Conservation (phyloP, 2,797 vertebrate species). For the Enteromius anoplus region DNA sequence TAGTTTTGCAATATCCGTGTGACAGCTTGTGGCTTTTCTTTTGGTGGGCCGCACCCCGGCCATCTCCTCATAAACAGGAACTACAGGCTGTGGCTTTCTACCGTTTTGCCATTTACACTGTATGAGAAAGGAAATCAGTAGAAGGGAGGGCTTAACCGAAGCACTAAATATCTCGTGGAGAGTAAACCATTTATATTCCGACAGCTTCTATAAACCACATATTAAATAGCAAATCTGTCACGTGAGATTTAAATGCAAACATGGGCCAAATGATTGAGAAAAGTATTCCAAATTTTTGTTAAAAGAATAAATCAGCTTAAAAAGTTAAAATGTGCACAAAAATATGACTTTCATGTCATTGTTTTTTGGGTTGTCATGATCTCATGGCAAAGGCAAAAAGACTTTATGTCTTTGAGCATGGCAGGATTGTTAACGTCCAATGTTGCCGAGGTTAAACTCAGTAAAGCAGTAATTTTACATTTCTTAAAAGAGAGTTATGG, state of each 20-base stretch:
- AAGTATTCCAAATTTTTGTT: not conserved
- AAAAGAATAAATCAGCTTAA: too few relatives aligned
- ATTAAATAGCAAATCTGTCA: not conserved
- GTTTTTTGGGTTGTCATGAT: too few relatives aligned
- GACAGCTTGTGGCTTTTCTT: conserved; percentile 24
- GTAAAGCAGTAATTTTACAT: too few relatives aligned
- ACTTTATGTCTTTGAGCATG: too few relatives aligned
- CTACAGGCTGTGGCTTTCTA: conserved; percentile 42
- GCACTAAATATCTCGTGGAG: not conserved
- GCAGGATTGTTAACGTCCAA: too few relatives aligned
- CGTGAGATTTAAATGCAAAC: not conserved
- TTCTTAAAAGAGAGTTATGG: too few relatives aligned
- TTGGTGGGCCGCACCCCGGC: conserved; percentile 27
- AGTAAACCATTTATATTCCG: not conserved
- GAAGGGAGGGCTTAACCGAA: conserved; percentile 31
- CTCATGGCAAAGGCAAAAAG: too few relatives aligned
- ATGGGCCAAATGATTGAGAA: not conserved
- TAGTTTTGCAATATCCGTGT: conserved; percentile 25
- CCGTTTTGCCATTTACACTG: conserved; percentile 57
- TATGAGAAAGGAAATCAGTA: not conserved
- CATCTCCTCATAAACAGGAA: conserved; percentile 80
- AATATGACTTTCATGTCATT: too few relatives aligned
- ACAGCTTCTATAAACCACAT: not conserved
- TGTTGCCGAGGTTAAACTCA: too few relatives aligned
- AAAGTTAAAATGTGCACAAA: too few relatives aligned